These are phyloP conservation scores for Megalopta genalis DNA, from an alignment of 1,140 invertebrate species.

Conservation along the genomic window DNA sequence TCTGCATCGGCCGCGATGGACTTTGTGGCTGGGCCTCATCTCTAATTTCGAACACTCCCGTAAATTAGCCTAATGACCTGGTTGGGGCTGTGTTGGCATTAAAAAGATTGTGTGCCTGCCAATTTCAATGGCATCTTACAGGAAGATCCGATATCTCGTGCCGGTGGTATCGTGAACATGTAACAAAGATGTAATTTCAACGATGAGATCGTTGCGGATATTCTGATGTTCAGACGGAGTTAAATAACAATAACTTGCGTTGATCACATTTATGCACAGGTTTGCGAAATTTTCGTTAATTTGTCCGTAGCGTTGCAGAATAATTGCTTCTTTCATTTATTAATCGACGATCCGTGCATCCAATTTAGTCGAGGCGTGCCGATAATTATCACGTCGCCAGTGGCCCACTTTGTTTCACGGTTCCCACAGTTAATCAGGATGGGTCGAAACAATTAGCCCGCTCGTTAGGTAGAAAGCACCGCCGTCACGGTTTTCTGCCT, in stretches of 20 bases:
- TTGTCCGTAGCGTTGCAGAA: no score
- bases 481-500: constrained; percentile 21
- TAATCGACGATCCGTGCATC: not conserved
- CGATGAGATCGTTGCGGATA: no score
- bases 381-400: constrained; percentile 18
- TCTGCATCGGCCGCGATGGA: constrained; percentile 13
- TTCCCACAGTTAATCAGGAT: constrained; percentile 58
- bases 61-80: constrained; percentile 31
- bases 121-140: not conserved
- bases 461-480: constrained; percentile 48
- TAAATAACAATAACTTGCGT: no score
- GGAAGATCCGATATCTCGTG: not conserved
- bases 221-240: no score
- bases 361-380: not conserved
- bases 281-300: no score
- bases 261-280: no score
- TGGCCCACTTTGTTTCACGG: constrained; percentile 1
- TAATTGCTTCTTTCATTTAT: not conserved
- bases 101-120: not conserved
- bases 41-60: constrained; percentile 29
- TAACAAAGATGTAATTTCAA: no score
- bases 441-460: constrained; percentile 59
- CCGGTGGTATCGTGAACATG: not conserved
- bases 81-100: not conserved
- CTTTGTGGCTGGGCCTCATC: constrained; percentile 3